Percentiles rank a stretch among this genome's conserved stretches.
Conservation (phyloP, 2,888 invertebrate species). For the Caenorhabditis wallacei region DNA sequence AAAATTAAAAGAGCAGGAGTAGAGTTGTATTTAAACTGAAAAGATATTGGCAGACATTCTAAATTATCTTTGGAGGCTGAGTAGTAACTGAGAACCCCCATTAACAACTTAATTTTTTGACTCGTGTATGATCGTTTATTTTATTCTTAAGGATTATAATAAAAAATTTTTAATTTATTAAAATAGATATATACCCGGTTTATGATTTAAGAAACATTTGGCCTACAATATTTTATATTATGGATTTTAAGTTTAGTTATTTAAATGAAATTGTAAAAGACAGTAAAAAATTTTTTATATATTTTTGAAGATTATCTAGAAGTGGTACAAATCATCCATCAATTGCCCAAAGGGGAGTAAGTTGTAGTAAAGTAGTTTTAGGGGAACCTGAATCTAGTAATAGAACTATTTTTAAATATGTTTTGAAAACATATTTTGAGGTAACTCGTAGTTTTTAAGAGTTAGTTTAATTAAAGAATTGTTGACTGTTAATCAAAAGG, state of each 20-base stretch:
- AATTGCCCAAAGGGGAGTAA: constrained; percentile 79
- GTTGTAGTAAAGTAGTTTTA: constrained; percentile 81
- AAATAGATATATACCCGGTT: constrained; percentile 79
- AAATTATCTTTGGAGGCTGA: constrained; percentile 79
- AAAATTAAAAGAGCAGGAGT: constrained; percentile 78
- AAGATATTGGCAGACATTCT: constrained; percentile 78
- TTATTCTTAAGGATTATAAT: constrained; percentile 77
- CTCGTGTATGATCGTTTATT: constrained; percentile 79
- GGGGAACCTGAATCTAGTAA: constrained; percentile 77
- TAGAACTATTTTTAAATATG: constrained; percentile 71
- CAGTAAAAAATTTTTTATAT: constrained; percentile 76
- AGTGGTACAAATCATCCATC: constrained; percentile 81
- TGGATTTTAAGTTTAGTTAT: constrained; percentile 68
- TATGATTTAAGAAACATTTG: constrained; percentile 74
- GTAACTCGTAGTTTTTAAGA: constrained; percentile 72
- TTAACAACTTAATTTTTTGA: constrained; percentile 75
- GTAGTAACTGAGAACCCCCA: constrained; percentile 78
- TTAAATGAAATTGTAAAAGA: constrained; percentile 76
- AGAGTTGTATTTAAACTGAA: constrained; percentile 80
- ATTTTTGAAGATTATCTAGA: constrained; percentile 76
- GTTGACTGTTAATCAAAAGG: constrained; percentile 77
- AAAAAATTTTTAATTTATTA: constrained; percentile 74
- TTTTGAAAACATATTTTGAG: constrained; percentile 76
- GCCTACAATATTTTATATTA: constrained; percentile 74
- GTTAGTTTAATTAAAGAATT: constrained; percentile 76